These are phyloP conservation scores for Cataglyphis rosenhaueri DNA, from an alignment of 2,888 invertebrate species.

Conservation along the genomic window DNA sequence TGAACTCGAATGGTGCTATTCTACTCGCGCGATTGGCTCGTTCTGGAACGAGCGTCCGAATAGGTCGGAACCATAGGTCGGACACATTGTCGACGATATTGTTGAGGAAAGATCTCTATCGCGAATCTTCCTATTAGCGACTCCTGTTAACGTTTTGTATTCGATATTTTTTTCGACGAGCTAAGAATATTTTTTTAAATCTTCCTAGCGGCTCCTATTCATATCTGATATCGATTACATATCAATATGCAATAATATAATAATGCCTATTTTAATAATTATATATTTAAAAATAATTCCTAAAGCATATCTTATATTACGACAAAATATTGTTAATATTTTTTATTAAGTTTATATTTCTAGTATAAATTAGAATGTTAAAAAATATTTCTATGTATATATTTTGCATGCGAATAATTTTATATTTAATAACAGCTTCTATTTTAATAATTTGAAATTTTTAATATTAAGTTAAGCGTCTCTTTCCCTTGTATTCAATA, in stretches of 20 bases:
- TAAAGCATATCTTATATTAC: conserved; percentile 17
- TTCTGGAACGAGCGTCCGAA: not conserved
- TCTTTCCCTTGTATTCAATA: not conserved
- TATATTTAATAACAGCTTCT: not conserved
- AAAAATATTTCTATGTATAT: not conserved
- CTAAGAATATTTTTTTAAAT: conserved; percentile 30
- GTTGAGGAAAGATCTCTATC: conserved; percentile 12
- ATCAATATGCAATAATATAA: conserved; percentile 38
- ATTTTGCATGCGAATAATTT: not conserved
- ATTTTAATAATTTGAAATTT: not conserved
- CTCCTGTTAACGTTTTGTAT: conserved; percentile 18
- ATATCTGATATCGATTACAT: conserved; percentile 40
- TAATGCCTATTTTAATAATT: conserved; percentile 42
- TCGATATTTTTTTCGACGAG: conserved; percentile 23
- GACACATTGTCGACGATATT: not conserved
- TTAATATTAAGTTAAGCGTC: not conserved
- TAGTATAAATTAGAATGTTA: not conserved
- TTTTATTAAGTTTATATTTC: conserved; percentile 2
- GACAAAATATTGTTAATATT: not conserved
- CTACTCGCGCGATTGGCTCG: conserved; percentile 29
- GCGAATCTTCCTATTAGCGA: conserved; percentile 31
- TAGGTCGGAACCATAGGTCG: not conserved
- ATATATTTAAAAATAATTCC: conserved; percentile 19
- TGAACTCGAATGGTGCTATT: conserved; percentile 37
- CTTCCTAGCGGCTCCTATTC: conserved; percentile 10